Conservation (phyloP, 2,113 vertebrate species). For the Macquaria australasica region DNA sequence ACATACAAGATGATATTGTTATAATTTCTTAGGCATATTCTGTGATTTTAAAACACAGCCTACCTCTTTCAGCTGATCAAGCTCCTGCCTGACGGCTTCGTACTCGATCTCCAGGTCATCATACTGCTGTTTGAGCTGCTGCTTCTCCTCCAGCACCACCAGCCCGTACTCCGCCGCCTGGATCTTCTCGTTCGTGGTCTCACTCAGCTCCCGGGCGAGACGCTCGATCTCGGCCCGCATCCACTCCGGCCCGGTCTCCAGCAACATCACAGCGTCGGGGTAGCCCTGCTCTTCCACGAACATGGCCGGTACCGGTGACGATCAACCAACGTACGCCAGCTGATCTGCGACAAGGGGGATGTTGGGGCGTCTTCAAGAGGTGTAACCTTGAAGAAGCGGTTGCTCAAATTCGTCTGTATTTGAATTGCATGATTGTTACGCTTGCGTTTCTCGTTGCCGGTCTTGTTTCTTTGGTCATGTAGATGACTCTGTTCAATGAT, state of each 20-base stretch:
- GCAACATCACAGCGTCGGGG: slow-evolving; percentile 81
- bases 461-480: slow-evolving; percentile 73
- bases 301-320: slow-evolving; percentile 79
- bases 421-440: slow-evolving; percentile 79
- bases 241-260: slow-evolving; percentile 90
- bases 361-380: slow-evolving; percentile 70
- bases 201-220: slow-evolving; percentile 92
- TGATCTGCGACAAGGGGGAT: slow-evolving; percentile 59
- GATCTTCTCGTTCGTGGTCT: slow-evolving; percentile 97
- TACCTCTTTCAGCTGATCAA: slow-evolving; percentile 96
- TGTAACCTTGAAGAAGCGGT: slow-evolving; percentile 73
- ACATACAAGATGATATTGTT: not conserved
- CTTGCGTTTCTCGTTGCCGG: slow-evolving; percentile 59
- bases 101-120: slow-evolving; percentile 95
- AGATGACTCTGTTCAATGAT: slow-evolving; percentile 38
- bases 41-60: slow-evolving; percentile 4
- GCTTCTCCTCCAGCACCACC: slow-evolving; percentile 97
- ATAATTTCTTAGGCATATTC: not conserved
- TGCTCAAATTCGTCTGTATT: slow-evolving; percentile 79
- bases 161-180: slow-evolving; percentile 97
- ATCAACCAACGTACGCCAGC: slow-evolving; percentile 55
- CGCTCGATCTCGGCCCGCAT: slow-evolving; percentile 93
- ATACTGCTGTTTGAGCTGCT: slow-evolving; percentile 95
- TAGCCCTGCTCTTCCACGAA: slow-evolving; percentile 89
- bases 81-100: slow-evolving; percentile 90